Conservation (phyloP, 2,113 vertebrate species). For the Mobula birostris region DNA sequence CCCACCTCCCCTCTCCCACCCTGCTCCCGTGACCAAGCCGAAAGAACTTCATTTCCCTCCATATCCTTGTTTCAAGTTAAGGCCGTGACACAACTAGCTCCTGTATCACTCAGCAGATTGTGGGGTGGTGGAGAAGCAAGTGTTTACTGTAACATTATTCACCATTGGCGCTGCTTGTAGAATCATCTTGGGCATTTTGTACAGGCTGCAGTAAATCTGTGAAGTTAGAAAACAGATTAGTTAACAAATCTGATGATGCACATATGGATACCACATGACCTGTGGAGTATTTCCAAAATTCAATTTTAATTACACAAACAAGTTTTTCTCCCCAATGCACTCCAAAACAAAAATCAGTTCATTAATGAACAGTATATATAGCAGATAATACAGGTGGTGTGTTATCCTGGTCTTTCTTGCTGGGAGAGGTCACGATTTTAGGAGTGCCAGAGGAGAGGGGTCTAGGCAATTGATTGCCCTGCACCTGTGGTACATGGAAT, state of each 20-base stretch:
- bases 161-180: background rate
- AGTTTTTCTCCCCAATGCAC: background rate
- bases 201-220: background rate
- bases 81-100: background rate
- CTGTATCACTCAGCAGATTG: background rate
- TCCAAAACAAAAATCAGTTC: background rate
- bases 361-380: background rate
- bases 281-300: too few relatives aligned
- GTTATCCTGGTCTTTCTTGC: too few relatives aligned
- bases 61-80: background rate
- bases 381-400: background rate
- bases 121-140: too few relatives aligned
- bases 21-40: background rate
- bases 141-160: background rate
- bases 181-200: background rate
- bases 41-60: background rate
- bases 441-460: too few relatives aligned
- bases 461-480: too few relatives aligned
- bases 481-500: too few relatives aligned
- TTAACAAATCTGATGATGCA: too few relatives aligned
- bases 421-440: too few relatives aligned
- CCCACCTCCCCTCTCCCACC: background rate
- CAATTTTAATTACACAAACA: background rate
- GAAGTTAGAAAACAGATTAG: constrained; percentile 7
- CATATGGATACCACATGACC: too few relatives aligned